phyloP scores from a whole-genome alignment of 2,888 invertebrate genomes.

The Meteorus colon region DNA sequence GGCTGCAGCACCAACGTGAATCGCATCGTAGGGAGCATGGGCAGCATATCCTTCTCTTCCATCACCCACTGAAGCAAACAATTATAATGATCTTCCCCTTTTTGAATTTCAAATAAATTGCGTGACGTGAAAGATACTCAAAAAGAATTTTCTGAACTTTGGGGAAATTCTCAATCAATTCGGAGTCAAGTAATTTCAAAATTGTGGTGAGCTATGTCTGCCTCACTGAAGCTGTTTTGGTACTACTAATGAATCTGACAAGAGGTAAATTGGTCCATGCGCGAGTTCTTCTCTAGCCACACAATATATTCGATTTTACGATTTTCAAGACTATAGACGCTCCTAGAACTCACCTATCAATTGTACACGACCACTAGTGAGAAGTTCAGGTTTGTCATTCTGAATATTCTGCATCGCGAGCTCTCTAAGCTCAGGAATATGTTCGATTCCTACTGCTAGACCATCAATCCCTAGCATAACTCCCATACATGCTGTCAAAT shows the following conservation, averaged over 20 bases:
- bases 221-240: no score
- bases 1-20: slow-evolving; percentile 94
- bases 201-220: neutral
- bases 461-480: slow-evolving; percentile 84
- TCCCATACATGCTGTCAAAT: slow-evolving; percentile 93
- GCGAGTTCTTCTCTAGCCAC: no score
- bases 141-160: neutral
- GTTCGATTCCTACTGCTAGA: slow-evolving; percentile 89
- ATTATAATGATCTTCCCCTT: neutral
- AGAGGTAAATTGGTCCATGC: no score
- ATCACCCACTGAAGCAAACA: slow-evolving; percentile 83
- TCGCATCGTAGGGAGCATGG: slow-evolving; percentile 91
- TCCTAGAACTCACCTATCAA: slow-evolving; percentile 78
- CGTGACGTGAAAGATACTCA: neutral
- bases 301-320: neutral
- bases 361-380: slow-evolving; percentile 80
- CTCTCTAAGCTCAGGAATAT: slow-evolving; percentile 87
- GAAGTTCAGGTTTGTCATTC: slow-evolving; percentile 81
- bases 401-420: slow-evolving; percentile 85
- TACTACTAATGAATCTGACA: no score
- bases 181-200: neutral
- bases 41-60: slow-evolving; percentile 86
- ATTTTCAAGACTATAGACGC: neutral
- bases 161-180: neutral
- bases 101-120: neutral